Evolutionary conservation across 2,113 vertebrate species (phyloP), one percentile per base, ranked within the genome.

Genomic region (Dolichotis patagonum): DNA sequence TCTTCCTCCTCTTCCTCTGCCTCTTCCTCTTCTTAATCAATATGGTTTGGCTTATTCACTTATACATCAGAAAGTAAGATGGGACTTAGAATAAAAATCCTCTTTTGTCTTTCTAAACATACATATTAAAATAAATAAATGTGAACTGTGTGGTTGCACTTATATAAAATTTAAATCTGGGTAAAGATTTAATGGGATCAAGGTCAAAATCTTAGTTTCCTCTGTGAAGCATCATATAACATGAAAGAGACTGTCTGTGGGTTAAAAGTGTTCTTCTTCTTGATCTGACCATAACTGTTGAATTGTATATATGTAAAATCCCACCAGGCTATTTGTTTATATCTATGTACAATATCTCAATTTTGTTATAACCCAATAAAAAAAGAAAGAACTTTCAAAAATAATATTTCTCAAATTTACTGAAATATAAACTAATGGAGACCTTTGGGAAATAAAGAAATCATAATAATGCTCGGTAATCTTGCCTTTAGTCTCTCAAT

Each of bases 221-320:
- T 87, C 83, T 85, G 16, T 88, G 60, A 93, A 35, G 10, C 2
- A 9, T 82, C 12, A 60, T 22, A 22, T 35, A 38, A 52, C 35
- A 58, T 90, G 1, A 16, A 49, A 91, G 54, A 91, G 58, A 8
- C 10, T 81, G 87, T 90, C 20, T 90, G 5, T 49, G 32, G 3
- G 26, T 77, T 60, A 14, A 63, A 95, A 92, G 85, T 63, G 26
- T 32, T 54, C 46, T 41, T 1, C 67, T 91, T 82, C 28, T 93
- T 95, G 28, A 88, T 88, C 26, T 83, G 32, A 35, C 17, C 24
- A n/a, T 56, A 84, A 54, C n/a, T 82, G 6, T 75, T 87, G 32
- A 58, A 89, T 87, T 97, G 92, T 63, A 90, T 32, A 22, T 69
- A 6, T 49, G 11, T 90, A 91, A 95, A 95, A 82, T n/a, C 24